Percentiles rank a stretch among this genome's conserved stretches.
phyloP scores from a whole-genome alignment of 2,113 vertebrate genomes.

The Mixornis gularis region DNA sequence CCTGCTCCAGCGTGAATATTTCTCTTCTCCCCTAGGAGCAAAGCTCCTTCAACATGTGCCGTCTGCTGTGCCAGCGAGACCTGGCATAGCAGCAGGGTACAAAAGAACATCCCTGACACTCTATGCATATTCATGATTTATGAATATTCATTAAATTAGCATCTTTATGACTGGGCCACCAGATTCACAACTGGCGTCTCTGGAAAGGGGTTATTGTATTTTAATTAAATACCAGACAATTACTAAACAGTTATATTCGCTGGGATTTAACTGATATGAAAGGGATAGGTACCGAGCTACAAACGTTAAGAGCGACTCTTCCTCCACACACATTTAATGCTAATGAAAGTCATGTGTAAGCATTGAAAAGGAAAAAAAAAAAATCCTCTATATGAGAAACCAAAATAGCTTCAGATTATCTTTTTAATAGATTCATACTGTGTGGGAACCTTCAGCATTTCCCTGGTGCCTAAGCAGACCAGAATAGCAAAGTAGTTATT shows the following conservation, averaged over 20 bases:
- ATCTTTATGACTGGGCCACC: conserved; percentile 72
- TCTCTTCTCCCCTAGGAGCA: conserved; percentile 58
- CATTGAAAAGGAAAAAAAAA: conserved; percentile 31
- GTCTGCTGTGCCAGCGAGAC: conserved; percentile 70
- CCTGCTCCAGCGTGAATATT: conserved; percentile 46
- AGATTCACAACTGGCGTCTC: conserved; percentile 71
- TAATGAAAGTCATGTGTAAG: conserved; percentile 67
- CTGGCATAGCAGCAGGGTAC: conserved; percentile 69
- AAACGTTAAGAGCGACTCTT: conserved; percentile 29
- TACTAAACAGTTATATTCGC: conserved; percentile 64
- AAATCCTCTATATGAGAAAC: conserved; percentile 59
- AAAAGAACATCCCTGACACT: conserved; percentile 70
- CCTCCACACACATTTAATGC: conserved; percentile 63
- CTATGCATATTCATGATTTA: conserved; percentile 71
- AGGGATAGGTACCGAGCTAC: conserved; percentile 55
- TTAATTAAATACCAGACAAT: conserved; percentile 72
- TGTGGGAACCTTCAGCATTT: conserved; percentile 71
- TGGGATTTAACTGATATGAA: conserved; percentile 61
- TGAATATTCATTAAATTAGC: conserved; percentile 74
- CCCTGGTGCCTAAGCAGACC: conserved; percentile 65
- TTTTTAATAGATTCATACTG: conserved; percentile 72
- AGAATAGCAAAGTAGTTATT: conserved; percentile 71
- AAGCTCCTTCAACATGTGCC: conserved; percentile 70
- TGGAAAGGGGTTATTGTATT: conserved; percentile 70
- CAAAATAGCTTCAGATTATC: conserved; percentile 70